Base-by-base conservation (phyloP, 1,140 invertebrate genomes). In the Pogonomyrmex californicus region DNA sequence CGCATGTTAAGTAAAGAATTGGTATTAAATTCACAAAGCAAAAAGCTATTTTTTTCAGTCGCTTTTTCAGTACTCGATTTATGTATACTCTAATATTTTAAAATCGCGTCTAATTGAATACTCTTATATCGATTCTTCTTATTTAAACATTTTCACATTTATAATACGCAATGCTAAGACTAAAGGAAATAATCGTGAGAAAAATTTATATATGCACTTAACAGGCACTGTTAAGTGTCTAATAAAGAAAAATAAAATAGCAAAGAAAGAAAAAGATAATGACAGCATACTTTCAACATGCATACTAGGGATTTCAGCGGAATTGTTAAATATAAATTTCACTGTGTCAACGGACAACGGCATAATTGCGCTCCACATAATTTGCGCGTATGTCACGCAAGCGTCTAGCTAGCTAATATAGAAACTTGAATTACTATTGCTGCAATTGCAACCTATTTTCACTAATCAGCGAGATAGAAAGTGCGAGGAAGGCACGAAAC, bases 311-410 rank as follows among this genome's bases (percentile, higher is more conserved):
- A 86, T 86, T 83, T 88, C 33, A n/a, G 75, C 51, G 23, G 44
- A 66, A 75, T 36, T 54, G 79, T 85, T 77, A 90, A 91, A 88
- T 91, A 90, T 91, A 90, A 87, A 79, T 87, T 87, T 60, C 65
- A 87, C 2, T 41, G 73, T 79, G 79, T 75, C 85, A 78, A 71
- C 44, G 56, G 30, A n/a, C 1, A 60, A 73, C 62, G 56, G 14
- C 58, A 38, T 78, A 73, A 75, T 65, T 86, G 70, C 51, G 36
- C 56, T 63, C 36, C 41, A 49, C 73, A 41, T 54, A 51, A 47
- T 36, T 86, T 54, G 66, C 60, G 33, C 71, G 38, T 87, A 73
- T 62, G 62, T 38, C 62, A 87, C 68, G 70, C 86, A 58, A 76
- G 49, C 62, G 10, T 66, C 66, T 82, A 71, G 30, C 23, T 36